Evolutionary conservation across 2,888 invertebrate species (phyloP).

Genomic region (Stomorhina lunata): DNA sequence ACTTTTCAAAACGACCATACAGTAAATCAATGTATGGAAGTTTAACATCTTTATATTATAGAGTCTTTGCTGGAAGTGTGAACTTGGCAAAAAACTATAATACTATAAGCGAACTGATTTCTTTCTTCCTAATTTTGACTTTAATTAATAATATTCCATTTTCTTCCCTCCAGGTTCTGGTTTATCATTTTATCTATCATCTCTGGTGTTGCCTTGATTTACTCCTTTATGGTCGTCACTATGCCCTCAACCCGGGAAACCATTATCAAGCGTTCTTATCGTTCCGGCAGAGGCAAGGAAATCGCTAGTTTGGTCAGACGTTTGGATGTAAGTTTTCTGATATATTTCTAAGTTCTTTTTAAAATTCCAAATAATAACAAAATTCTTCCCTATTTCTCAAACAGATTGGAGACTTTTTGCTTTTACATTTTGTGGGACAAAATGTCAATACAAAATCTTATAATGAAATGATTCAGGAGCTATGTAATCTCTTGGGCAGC

Average conservation of each 20-base stretch:
- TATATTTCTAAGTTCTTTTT: neutral
- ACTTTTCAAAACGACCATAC: too few species aligned
- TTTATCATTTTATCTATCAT: constrained; percentile 89
- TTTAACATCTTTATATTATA: too few species aligned
- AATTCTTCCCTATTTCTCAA: constrained; percentile 59
- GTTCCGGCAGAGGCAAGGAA: constrained; percentile 87
- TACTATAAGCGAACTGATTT: too few species aligned
- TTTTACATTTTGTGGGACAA: constrained; percentile 91
- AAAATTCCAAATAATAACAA: neutral
- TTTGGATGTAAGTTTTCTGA: constrained; percentile 84
- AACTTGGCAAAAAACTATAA: too few species aligned
- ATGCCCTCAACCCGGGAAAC: constrained; percentile 90
- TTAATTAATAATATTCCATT: too few species aligned
- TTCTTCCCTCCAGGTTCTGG: constrained; percentile 83
- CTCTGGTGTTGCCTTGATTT: constrained; percentile 89
- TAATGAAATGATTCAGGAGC: constrained; percentile 89
- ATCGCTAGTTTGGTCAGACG: constrained; percentile 88
- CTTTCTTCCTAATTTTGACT: too few species aligned
- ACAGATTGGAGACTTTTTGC: constrained; percentile 92
- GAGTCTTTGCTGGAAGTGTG: too few species aligned
- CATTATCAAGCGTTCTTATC: constrained; percentile 89
- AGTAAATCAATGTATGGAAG: too few species aligned
- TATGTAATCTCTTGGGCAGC: constrained; percentile 81
- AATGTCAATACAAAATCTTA: constrained; percentile 91
- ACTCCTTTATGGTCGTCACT: constrained; percentile 89